Evolutionary conservation across 2,113 vertebrate species (phyloP), one percentile per base, ranked within the genome.

Genomic region (Microtus pennsylvanicus): DNA sequence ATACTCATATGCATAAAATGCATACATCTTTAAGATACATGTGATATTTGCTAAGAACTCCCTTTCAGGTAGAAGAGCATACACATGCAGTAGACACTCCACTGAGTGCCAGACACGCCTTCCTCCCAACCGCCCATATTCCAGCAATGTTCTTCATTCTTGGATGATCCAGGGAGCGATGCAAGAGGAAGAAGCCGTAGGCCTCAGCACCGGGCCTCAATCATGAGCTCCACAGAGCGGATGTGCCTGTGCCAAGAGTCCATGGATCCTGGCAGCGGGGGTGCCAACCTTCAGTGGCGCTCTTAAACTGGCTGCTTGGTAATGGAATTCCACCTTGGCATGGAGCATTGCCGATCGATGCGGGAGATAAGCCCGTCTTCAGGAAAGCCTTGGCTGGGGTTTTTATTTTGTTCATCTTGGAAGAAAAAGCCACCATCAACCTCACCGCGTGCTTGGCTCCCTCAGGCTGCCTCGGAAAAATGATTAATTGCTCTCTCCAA

Each of bases 401-500:
- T 94, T 88, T 92, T 89, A 91, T 88, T 97, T 65, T 88, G 55
- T 61, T 88, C 33, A 76, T 97, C 96, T 96, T 97, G 95, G 77
- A 97, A 95, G 89, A 58, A 90, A 96, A 97, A 72, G 67, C 63
- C 52, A 93, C 97, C 94, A 94, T 94, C 65, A 95, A 72, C 12
- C 94, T 93, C 75, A 78, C 95, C 26, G 33, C 75, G 96, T 42
- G 50, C 10, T 8, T 94, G 82, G 87, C 61, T 75, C 65, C 55
- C 21, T n/a, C 7, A 61, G 22, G 13, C 55, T 88, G 89, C 97
- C 96, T 97, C 96, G 75, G 97, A 97, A 97, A 96, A 96, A 55
- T 89, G 92, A 98, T 94, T 4, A 96, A 98, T 98, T 96, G 80
- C 69, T 98, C 87, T 90, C 87, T 96, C 97, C 98, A 92, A 93